A percentile compares a stretch with the other conserved stretches of the same genome.
These are phyloP conservation scores for Temnothorax ravouxi DNA, from an alignment of 2,888 invertebrate species.

Conservation along the genomic window DNA sequence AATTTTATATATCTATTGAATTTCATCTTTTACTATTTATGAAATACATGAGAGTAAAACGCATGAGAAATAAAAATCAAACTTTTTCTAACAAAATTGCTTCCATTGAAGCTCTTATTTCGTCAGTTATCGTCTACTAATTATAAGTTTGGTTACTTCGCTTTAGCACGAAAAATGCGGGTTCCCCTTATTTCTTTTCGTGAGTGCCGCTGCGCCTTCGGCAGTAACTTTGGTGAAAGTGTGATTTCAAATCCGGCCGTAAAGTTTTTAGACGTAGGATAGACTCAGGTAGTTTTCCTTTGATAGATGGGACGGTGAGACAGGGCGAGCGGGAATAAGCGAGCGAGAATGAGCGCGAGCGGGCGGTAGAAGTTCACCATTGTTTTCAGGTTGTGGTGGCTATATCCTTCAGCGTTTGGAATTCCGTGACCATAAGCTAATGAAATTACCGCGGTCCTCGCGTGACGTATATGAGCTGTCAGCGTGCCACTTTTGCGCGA, in stretches of 20 bases:
- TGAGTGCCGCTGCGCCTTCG: background rate
- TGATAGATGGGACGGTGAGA: constrained; percentile 30
- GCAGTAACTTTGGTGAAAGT: background rate
- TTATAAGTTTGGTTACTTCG: background rate
- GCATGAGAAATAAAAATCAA: background rate
- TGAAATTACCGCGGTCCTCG: constrained; percentile 58
- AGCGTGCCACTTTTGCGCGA: constrained; percentile 22
- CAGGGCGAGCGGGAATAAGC: background rate
- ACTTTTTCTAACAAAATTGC: background rate
- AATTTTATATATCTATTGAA: background rate
- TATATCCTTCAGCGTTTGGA: constrained; percentile 45
- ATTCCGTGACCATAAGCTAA: constrained; percentile 55
- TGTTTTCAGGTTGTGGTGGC: constrained; percentile 41
- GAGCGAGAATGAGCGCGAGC: constrained; percentile 9
- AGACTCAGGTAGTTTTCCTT: constrained; percentile 44
- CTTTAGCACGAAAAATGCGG: background rate
- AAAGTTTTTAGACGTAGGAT: constrained; percentile 39
- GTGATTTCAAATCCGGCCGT: constrained; percentile 31
- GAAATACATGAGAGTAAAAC: background rate
- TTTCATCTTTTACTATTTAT: background rate
- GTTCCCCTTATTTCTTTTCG: background rate
- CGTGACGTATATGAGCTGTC: constrained; percentile 32
- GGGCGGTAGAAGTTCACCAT: constrained; percentile 32
- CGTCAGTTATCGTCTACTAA: background rate
- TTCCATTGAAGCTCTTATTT: background rate